Evolutionary conservation across 1,140 invertebrate species (phyloP), one percentile per base, ranked within the genome.

Genomic region (Saccostrea cuccullata): DNA sequence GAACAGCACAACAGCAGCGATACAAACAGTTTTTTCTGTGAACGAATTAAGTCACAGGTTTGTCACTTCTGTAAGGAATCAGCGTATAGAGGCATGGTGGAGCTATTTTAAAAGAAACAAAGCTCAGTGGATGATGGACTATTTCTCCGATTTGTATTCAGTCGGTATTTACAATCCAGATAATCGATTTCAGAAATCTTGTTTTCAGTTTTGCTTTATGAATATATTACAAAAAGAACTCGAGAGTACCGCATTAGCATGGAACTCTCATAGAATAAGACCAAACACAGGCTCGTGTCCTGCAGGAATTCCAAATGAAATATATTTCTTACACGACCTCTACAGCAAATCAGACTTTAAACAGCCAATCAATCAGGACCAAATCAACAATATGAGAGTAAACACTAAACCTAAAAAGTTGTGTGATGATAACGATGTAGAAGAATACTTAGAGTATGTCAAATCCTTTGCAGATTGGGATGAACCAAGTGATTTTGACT

Each of bases 41-140:
- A 60, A 26, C 26, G n/a, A 13, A 47, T 70, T 47, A 15, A 87
- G 86, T 56, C 55, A n/a, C 40, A n/a, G 26, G 6, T 73, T 47
- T 36, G 55, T 20, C 17, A 77, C 26, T 5, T 87, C 73, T 82
- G 20, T 70, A n/a, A 13, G 40, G 55, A 87, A 87, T 82, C 84
- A 85, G 82, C 30, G 67, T n/a, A 88, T 86, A 55, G 84, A 88
- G 77, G 60, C 47, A 70, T 86, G 85, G 56, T 88, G 84, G 87
- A 82, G 87, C 20, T 30, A 13, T 20, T 60, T 87, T 15, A 84
- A 84, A 84, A 84, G 23, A 23, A 26, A 36, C 64, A 55, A 55
- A 26, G 47, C 55, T 70, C n/a, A 82, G 85, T 89, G 86, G 47
- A 86, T 85, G 88, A 89, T 73, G 67, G 67, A 73, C 26, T 73